Evolutionary conservation across 1,140 invertebrate species (phyloP), one percentile per base, ranked within the genome.

Genomic region (Neuroterus valhalla): DNA sequence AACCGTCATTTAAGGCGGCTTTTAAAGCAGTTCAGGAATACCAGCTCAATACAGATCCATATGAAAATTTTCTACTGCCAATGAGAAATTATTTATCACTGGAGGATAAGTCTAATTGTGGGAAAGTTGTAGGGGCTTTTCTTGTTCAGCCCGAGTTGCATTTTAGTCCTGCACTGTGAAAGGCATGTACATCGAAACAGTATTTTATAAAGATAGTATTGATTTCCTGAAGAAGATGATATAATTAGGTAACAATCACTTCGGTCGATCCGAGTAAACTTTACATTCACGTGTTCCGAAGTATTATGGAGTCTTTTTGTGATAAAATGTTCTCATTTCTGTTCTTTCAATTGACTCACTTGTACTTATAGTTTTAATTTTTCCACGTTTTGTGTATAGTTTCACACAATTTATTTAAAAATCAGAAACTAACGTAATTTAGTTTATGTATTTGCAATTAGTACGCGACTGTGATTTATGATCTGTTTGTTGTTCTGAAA

Each of bases 1-100:
- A 98, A 82, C 96, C 96, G 1, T 93, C 95, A 0, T 98, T 98
- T 84, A 93, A 93, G 86, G 93, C 94, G 45, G 91, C 96, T 42
- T 96, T 94, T 84, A 85, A 89, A 76, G 91, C 94, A 2, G 93
- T 96, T 89, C 92, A 94, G 87, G 91, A 94, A 79, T 92, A 91
- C 83, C 88, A 90, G 68, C 72, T 92, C 12, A 89, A 86, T 6
- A 87, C 85, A 3, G 89, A 91, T 79, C 84, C 88, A 1, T 90
- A 90, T 66, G 84, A 81, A 11, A 87, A 92, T 79, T 87, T 92
- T 75, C 70, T 92, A 15, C 42, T 91, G 62, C 91, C 91, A 67
- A 87, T 92, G 78, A 87, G 85, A 75, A 86, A 85, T 74, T 89
- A 90, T 70, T 81, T 92, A 44, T 83, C 81, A 31, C 50, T 84